A percentile compares a stretch with the other conserved stretches of the same genome.
Evolutionary conservation across 2,797 vertebrate genomes (phyloP).

Genomic region (Agapornis canus): DNA sequence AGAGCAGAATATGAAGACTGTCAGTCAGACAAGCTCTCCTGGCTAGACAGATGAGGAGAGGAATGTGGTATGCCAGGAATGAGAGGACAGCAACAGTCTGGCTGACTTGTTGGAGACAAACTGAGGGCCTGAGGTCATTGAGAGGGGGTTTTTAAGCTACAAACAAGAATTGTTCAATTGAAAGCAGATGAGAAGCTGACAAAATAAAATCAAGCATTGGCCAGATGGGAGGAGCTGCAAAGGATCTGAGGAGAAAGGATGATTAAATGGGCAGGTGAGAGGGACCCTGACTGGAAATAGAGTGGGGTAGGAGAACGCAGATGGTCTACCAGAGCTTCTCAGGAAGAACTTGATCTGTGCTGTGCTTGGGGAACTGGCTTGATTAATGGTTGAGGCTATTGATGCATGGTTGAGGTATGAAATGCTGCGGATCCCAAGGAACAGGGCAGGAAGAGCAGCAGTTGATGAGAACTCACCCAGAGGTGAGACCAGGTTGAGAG

Average conservation of each 20-base stretch:
- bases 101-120: background rate
- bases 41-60: slow-evolving; percentile 10
- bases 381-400: background rate
- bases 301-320: background rate
- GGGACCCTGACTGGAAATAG: background rate
- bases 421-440: background rate
- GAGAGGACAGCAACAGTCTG: slow-evolving; percentile 18
- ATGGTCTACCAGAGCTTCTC: background rate
- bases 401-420: background rate
- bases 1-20: background rate
- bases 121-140: slow-evolving; percentile 28
- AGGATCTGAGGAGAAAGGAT: background rate
- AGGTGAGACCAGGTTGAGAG: background rate
- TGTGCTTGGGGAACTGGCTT: background rate
- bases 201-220: background rate
- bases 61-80: background rate
- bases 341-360: background rate
- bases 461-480: background rate
- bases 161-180: slow-evolving; percentile 5
- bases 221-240: background rate
- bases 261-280: background rate
- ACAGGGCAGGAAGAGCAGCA: background rate
- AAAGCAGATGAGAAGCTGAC: slow-evolving; percentile 28
- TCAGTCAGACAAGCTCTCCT: slow-evolving; percentile 33
- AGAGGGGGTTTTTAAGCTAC: background rate